A percentile compares a stretch with the other conserved stretches of the same genome.
Conservation (phyloP, 2,113 vertebrate species). For the Gymnarchus niloticus region DNA sequence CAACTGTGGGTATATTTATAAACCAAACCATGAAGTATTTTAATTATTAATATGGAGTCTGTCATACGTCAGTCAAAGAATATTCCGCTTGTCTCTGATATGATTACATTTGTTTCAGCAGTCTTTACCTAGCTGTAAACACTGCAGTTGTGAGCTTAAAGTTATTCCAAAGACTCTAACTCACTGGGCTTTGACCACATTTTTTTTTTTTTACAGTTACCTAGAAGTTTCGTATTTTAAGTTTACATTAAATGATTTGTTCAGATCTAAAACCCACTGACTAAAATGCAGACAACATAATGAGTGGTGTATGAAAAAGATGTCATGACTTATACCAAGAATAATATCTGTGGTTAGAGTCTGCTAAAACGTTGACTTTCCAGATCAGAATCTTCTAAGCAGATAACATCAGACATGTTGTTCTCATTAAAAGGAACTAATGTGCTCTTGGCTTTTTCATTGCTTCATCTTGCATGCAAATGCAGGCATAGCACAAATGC, state of each 20-base stretch:
- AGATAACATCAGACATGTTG: constrained; percentile 12
- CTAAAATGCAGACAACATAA: background rate
- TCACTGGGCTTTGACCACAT: background rate
- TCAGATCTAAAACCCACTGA: background rate
- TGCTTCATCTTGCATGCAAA: background rate
- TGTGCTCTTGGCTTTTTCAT: background rate
- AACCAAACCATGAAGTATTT: background rate
- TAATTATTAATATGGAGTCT: background rate
- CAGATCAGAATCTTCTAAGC: constrained; percentile 7
- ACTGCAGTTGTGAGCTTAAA: background rate
- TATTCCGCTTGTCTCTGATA: background rate
- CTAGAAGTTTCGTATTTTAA: background rate
- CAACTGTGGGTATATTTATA: background rate
- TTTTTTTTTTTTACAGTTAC: background rate
- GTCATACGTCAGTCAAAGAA: background rate
- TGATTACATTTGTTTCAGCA: background rate
- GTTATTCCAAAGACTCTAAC: background rate
- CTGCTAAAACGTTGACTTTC: background rate
- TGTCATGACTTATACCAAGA: constrained; percentile 2
- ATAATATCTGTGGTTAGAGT: constrained; percentile 12
- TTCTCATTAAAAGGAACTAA: background rate
- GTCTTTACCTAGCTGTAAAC: background rate
- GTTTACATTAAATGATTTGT: background rate
- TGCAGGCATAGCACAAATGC: background rate
- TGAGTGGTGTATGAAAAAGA: background rate